Percentiles rank a stretch among this genome's conserved stretches.
Evolutionary conservation across 2,888 invertebrate genomes (phyloP).

Genomic region (Tenodera sinensis): DNA sequence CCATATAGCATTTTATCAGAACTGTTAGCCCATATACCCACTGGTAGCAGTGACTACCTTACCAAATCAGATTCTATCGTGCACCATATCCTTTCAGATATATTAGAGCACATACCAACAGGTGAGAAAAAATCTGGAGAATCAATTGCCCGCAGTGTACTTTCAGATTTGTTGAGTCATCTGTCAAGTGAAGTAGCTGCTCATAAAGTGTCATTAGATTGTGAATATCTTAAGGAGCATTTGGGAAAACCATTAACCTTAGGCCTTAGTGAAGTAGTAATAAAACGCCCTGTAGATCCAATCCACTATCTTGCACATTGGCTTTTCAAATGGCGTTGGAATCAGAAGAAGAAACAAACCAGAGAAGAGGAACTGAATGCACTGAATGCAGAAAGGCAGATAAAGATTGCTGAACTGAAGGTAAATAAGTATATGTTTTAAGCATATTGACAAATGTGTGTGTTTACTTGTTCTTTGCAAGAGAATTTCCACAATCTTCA

Average conservation of each 20-base stretch:
- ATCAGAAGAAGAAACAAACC: constrained; percentile 43
- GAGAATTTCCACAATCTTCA: too few relatives aligned
- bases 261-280: constrained; percentile 47
- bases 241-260: constrained; percentile 41
- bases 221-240: constrained; percentile 26
- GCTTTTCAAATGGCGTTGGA: constrained; percentile 49
- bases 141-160: background rate
- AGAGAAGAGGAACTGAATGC: constrained; percentile 41
- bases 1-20: background rate
- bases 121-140: background rate
- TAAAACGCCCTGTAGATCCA: constrained; percentile 48
- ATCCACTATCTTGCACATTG: constrained; percentile 50
- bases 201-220: background rate
- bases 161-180: background rate
- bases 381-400: constrained; percentile 40
- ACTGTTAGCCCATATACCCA: background rate
- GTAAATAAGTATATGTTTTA: background rate
- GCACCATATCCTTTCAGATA: background rate
- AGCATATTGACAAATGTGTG: too few relatives aligned
- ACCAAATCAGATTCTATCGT: background rate
- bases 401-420: constrained; percentile 28
- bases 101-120: background rate
- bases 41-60: background rate
- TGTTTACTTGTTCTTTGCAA: too few relatives aligned
- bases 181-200: background rate